Base-by-base conservation (phyloP, 1,140 invertebrate species). In the Drosophila paulistorum region DNA sequence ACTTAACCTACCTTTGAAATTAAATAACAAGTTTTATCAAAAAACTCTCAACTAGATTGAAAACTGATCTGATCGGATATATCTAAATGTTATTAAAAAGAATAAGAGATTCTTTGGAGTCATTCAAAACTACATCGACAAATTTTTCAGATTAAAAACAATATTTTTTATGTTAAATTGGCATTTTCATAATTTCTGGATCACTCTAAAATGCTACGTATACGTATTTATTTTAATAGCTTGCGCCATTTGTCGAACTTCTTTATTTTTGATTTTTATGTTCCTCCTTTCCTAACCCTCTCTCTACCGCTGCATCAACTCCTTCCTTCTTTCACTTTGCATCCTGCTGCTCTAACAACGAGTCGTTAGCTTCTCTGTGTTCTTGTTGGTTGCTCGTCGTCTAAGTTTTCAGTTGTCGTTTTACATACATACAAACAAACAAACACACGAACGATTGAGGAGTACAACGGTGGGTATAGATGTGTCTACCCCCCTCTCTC, bases 141-240 rank as follows among this genome's bases (percentile, higher is more conserved):
- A 3, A 30, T 30, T 6, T 11, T 39, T 13, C 9, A 9, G 20
- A n/a, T 51, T 20, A 51, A 10, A 0, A 2, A 17, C 6, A 55
- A 55, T 1, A n/a, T 6, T 57, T 10, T 37, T 37, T 9, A 1
- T 37, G 9, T 13, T 10, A n/a, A 42, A 11, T 14, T 42, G 9
- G 0, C 30, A 30, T 30, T 30, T 30, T 30, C 6, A 6, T 7
- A 30, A 7, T 30, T 30, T 30, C 2, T 1, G 65, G 74, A 23
- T 55, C 72, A 57, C 59, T 60, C 54, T 7, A 64, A 75, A 61
- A 62, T 11, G 35, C 37, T 39, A 39, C 37, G 26, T 55, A 65
- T 33, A 68, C 63, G 64, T 77, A 75, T 77, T 77, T 77, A 77
- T 75, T 77, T 77, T 77, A 77, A 77, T 77, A 77, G 74, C 76